phyloP scores from a whole-genome alignment of 2,113 vertebrate genomes.

The Heterotilapia buettikoferi region DNA sequence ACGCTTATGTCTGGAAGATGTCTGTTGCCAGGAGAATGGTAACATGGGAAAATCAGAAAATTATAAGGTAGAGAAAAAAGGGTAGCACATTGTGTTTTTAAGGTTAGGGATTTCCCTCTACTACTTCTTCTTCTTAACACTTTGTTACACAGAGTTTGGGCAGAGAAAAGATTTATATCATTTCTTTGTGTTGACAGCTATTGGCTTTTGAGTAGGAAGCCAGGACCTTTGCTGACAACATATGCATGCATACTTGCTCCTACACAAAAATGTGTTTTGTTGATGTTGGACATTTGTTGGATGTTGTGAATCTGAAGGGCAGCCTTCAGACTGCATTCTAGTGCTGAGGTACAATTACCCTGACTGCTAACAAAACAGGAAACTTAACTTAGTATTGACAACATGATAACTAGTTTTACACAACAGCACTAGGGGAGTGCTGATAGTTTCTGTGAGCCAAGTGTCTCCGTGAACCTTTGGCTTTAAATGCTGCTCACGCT shows the following conservation, averaged over 20 bases:
- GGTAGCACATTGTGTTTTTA: background rate
- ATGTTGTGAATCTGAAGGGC: background rate
- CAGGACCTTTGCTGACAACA: background rate
- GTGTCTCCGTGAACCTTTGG: background rate
- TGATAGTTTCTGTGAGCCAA: background rate
- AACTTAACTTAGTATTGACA: background rate
- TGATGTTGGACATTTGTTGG: background rate
- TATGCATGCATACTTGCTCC: background rate
- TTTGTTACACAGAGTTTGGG: background rate
- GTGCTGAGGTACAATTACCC: background rate
- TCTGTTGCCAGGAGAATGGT: background rate
- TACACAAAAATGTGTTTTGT: background rate
- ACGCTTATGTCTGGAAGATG: background rate
- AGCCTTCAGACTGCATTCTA: background rate
- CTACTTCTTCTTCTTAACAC: accelerated
- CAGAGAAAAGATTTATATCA: background rate
- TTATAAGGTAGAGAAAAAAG: background rate
- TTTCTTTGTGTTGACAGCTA: background rate
- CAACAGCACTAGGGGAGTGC: background rate
- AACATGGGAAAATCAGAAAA: background rate
- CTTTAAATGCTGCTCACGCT: background rate
- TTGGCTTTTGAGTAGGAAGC: background rate
- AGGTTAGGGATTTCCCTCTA: background rate
- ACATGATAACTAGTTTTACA: background rate
- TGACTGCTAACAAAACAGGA: background rate